Evolutionary conservation across 2,113 vertebrate species (phyloP), one percentile per base, ranked within the genome.

Genomic region (Tor tambroides): DNA sequence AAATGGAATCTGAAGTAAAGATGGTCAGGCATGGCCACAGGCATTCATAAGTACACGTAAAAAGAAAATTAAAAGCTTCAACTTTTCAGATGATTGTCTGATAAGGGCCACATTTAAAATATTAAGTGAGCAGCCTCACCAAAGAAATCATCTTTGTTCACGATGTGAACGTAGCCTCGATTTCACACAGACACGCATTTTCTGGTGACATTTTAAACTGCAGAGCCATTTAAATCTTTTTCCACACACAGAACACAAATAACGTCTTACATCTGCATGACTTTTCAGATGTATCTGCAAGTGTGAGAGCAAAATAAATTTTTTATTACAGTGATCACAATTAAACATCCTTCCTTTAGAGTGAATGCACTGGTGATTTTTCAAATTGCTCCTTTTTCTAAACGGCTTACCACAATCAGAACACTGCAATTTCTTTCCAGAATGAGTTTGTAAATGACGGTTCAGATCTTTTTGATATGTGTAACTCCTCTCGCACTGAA

Each of bases 191-290:
- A 69, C 7, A 21, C 17, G 30, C 30, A 35, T 69, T 35, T 71
- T 71, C 67, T 71, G 67, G 17, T 71, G 67, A 71, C 17, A 71
- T 71, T 71, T 71, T 9, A 71, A 71, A 35, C 17, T 21, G 67
- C 67, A 2, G 8, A 35, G 67, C 67, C 67, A 71, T 71, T 71
- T 71, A 71, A 71, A 71, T 4, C 67, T 71, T 3, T 21, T 71
- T 19, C 30, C 67, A 71, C 67, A 71, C 30, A 35, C 32, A 4
- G 67, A 35, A 71, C 67, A 69, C 30, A 32, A 32, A 69, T 69
- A 32, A 7, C 17, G 30, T 71, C 30, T 71, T 19, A 71, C 67
- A 69, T 19, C 28, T 4, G 30, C 28, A 69, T 69, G 65, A 4
- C 3, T 69, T 69, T 69, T 69, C 0, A 32, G 65, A 30, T 69